Evolutionary conservation across 2,888 invertebrate genomes (phyloP).

Genomic region (Palloptera scutellata): DNA sequence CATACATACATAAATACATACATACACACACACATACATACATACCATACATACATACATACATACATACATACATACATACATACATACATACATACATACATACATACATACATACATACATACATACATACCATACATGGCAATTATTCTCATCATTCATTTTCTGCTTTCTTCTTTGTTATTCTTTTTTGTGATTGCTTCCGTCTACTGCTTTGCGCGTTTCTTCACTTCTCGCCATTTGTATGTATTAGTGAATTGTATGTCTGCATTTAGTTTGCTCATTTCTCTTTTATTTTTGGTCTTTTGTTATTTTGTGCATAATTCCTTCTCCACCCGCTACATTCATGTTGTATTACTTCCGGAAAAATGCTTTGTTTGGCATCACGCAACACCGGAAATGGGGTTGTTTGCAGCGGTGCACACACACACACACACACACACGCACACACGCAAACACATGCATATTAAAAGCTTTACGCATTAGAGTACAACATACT

Average conservation of each 20-base stretch:
- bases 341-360: conserved; percentile 29
- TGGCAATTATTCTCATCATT: too few relatives aligned
- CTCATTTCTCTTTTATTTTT: background rate
- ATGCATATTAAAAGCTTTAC: conserved; percentile 2
- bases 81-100: background rate
- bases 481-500: conserved; percentile 4
- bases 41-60: too few relatives aligned
- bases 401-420: conserved; percentile 22
- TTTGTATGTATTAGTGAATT: background rate
- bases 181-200: too few relatives aligned
- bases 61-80: too few relatives aligned
- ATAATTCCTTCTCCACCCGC: background rate
- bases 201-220: too few relatives aligned
- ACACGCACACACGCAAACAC: background rate
- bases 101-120: background rate
- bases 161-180: too few relatives aligned
- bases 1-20: too few relatives aligned
- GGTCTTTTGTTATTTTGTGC: conserved; percentile 9
- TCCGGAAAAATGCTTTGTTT: conserved; percentile 34
- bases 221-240: too few relatives aligned
- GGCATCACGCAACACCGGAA: conserved; percentile 32
- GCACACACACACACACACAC: conserved; percentile 1
- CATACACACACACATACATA: too few relatives aligned
- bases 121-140: background rate
- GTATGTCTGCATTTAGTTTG: conserved; percentile 3